Percentiles rank a stretch among this genome's conserved stretches.
These are phyloP conservation scores for Anadara kagoshimensis DNA, from an alignment of 1,140 invertebrate genomes.

Conservation along the genomic window DNA sequence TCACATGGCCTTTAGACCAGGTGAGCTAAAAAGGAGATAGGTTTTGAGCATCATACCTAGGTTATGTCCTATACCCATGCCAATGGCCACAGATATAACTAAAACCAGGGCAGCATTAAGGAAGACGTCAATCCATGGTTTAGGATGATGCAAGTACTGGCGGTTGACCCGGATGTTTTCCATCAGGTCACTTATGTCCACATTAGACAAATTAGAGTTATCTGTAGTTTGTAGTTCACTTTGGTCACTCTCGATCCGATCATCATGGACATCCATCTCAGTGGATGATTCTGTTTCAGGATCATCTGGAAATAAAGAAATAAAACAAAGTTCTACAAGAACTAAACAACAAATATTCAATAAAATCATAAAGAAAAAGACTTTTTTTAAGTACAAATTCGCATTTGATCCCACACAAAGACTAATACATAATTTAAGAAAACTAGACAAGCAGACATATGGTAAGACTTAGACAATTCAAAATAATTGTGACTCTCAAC, in stretches of 20 bases:
- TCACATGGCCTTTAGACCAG: no score
- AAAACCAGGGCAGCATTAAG: slow-evolving; percentile 16
- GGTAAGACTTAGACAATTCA: no score
- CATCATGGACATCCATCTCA: slow-evolving; percentile 21
- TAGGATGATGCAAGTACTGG: slow-evolving; percentile 14
- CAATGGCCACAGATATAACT: slow-evolving; percentile 13
- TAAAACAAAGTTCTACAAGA: not conserved
- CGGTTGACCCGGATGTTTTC: slow-evolving; percentile 11
- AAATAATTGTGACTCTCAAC: no score
- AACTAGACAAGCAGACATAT: no score
- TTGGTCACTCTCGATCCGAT: slow-evolving; percentile 26
- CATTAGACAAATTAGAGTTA: slow-evolving; percentile 17
- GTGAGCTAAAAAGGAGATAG: no score
- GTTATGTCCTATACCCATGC: slow-evolving; percentile 19
- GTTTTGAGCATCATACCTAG: slow-evolving; percentile 7
- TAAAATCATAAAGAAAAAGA: no score
- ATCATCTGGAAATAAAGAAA: slow-evolving; percentile 12
- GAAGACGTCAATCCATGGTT: slow-evolving; percentile 9
- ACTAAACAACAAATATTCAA: not conserved
- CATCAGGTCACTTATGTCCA: slow-evolving; percentile 24
- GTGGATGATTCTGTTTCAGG: slow-evolving; percentile 19
- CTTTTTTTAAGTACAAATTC: no score
- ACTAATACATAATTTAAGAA: no score
- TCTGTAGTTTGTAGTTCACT: not conserved
- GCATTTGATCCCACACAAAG: no score